These are phyloP conservation scores for Leuctra nigra DNA, from an alignment of 2,888 invertebrate species.

Conservation along the genomic window DNA sequence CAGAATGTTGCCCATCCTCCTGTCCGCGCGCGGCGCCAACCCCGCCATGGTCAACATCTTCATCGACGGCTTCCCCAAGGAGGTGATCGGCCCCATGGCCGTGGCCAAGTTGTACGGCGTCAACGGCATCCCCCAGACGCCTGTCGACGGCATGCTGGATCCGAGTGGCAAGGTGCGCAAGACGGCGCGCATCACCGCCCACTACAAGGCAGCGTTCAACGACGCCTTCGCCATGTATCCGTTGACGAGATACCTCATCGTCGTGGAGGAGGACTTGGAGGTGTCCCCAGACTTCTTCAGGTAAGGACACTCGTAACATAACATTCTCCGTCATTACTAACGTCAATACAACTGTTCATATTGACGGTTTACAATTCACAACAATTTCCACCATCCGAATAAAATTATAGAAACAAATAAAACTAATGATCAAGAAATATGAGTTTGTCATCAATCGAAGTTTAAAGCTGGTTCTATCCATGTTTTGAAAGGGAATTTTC, in stretches of 20 bases:
- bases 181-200: conserved; percentile 51
- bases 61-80: conserved; percentile 53
- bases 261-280: conserved; percentile 51
- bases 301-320: no score
- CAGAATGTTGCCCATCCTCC: conserved; percentile 46
- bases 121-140: conserved; percentile 47
- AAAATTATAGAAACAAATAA: no score
- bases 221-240: conserved; percentile 50
- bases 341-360: no score
- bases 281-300: conserved; percentile 51
- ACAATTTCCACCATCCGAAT: no score
- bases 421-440: no score
- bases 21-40: conserved; percentile 47
- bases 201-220: conserved; percentile 50
- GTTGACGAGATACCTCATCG: conserved; percentile 47
- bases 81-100: conserved; percentile 40
- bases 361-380: no score
- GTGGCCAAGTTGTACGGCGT: conserved; percentile 49
- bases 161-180: conserved; percentile 30
- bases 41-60: conserved; percentile 49
- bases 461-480: no score
- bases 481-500: no score
- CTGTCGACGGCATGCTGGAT: conserved; percentile 40
- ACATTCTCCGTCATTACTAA: no score
- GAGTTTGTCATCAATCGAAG: no score